These are phyloP conservation scores for Chaetodon trifasciatus DNA, from an alignment of 2,797 vertebrate species.

Conservation along the genomic window DNA sequence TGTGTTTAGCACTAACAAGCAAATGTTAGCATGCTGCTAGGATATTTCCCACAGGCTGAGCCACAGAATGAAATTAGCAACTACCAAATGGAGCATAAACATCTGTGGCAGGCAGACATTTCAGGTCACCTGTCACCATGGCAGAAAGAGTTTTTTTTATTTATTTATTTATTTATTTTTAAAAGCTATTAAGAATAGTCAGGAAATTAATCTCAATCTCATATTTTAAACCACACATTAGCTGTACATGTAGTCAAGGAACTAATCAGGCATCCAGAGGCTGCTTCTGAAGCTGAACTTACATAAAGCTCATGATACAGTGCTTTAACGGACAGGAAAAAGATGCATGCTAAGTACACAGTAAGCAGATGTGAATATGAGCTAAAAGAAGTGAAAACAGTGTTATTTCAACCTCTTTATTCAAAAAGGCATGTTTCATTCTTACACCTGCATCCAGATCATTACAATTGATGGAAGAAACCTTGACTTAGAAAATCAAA, in stretches of 20 bases:
- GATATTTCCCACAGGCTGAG: neutral
- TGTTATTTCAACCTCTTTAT: conserved; percentile 84
- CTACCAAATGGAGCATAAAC: too few relatives aligned
- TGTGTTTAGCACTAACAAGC: neutral
- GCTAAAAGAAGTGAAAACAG: neutral
- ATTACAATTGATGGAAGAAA: conserved; percentile 86
- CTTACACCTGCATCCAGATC: conserved; percentile 79
- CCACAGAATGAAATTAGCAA: too few relatives aligned
- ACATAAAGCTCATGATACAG: neutral
- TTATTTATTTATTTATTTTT: too few relatives aligned
- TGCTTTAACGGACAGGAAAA: neutral
- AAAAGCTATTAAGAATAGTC: too few relatives aligned
- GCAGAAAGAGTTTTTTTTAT: too few relatives aligned
- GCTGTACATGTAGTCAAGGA: neutral
- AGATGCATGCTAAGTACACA: neutral
- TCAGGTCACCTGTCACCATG: too few relatives aligned
- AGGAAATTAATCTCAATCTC: too few relatives aligned
- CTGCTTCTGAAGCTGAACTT: neutral
- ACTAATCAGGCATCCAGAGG: neutral
- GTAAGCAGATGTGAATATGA: neutral
- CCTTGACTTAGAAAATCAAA: conserved; percentile 71
- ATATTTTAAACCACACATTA: neutral
- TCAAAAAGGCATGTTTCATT: conserved; percentile 83
- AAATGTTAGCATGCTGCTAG: neutral
- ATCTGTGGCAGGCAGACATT: too few relatives aligned